phyloP scores from a whole-genome alignment of 1,140 invertebrate species.

The Luehdorfia chinensis region DNA sequence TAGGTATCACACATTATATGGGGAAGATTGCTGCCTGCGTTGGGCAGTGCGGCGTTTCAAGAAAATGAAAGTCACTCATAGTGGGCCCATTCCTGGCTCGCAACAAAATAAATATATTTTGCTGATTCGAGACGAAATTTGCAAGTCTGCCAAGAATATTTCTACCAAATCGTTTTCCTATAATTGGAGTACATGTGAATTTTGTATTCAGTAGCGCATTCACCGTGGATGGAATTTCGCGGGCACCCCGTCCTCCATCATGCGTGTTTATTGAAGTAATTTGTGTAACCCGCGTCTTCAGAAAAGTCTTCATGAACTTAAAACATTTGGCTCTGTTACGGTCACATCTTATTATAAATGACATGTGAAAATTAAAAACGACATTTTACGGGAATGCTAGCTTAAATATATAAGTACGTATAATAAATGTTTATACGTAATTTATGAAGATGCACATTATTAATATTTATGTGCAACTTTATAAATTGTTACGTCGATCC shows the following conservation, averaged over 20 bases:
- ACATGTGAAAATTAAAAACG: too few species aligned
- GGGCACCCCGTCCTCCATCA: constrained; percentile 61
- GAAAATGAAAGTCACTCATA: constrained; percentile 51
- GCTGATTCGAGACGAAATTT: constrained; percentile 71
- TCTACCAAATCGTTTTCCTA: constrained; percentile 76
- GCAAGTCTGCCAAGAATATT: constrained; percentile 77
- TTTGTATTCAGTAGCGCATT: constrained; percentile 74
- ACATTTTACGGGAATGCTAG: too few species aligned
- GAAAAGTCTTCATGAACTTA: constrained; percentile 18
- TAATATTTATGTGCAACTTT: constrained; percentile 36
- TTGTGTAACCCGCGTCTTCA: constrained; percentile 44
- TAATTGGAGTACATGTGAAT: constrained; percentile 77
- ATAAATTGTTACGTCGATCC: constrained; percentile 51
- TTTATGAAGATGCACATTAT: too few species aligned
- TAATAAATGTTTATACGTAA: too few species aligned
- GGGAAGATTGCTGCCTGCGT: constrained; percentile 1
- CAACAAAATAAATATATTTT: constrained; percentile 74
- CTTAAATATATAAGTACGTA: too few species aligned
- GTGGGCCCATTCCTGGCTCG: constrained; percentile 44
- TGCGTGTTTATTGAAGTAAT: constrained; percentile 71
- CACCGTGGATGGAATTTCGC: constrained; percentile 65
- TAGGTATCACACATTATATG: too few species aligned
- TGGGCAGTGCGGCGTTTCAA: not conserved
- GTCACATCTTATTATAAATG: too few species aligned
- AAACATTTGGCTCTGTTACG: constrained; percentile 13